Evolutionary conservation across 2,797 vertebrate genomes (phyloP).

Genomic region (Sphenodon punctatus): DNA sequence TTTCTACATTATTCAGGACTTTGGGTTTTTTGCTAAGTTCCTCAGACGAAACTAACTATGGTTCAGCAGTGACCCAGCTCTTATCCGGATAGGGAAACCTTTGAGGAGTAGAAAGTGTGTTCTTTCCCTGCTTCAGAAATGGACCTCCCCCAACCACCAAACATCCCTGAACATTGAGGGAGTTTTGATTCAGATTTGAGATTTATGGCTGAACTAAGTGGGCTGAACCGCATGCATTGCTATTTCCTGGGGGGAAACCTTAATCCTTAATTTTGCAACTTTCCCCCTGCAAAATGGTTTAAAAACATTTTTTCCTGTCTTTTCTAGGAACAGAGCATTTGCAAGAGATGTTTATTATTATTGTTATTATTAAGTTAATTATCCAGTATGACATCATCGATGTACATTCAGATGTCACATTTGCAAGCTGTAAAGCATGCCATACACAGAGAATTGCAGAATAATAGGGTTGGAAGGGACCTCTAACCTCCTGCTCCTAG

Average conservation of each 20-base stretch:
- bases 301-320: background rate
- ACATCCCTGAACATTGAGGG: accelerated
- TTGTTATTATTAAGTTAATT: no score
- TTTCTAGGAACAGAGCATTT: background rate
- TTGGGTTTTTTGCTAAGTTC: background rate
- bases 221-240: background rate
- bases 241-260: background rate
- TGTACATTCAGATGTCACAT: no score
- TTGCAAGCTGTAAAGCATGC: no score
- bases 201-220: accelerated
- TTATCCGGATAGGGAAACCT: background rate
- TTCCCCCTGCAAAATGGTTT: background rate
- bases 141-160: background rate
- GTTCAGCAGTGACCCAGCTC: constrained; percentile 24
- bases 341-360: background rate
- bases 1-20: constrained; percentile 45
- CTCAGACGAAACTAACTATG: background rate
- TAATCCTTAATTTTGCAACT: background rate
- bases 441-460: no score
- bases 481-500: no score
- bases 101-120: background rate
- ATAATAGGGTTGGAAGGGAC: no score
- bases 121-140: background rate
- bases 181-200: background rate
- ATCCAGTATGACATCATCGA: no score